These are phyloP conservation scores for Pteropus rufus DNA, from an alignment of 2,797 vertebrate species.

Conservation along the genomic window DNA sequence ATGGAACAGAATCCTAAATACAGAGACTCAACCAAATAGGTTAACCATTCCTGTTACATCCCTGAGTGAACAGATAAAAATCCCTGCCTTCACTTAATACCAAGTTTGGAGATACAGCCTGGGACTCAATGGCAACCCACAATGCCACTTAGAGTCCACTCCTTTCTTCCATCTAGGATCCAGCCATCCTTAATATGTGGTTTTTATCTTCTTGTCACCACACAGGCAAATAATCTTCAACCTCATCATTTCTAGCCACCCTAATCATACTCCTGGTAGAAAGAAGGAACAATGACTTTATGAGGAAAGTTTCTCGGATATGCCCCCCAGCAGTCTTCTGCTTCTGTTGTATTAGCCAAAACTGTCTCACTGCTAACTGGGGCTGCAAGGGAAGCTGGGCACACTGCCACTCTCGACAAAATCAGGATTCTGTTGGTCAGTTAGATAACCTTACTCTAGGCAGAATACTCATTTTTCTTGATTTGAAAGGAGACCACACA, in stretches of 20 bases:
- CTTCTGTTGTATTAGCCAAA: background rate
- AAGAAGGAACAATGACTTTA: background rate
- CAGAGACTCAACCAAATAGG: background rate
- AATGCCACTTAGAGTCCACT: background rate
- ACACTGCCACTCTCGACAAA: background rate
- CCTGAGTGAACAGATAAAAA: background rate
- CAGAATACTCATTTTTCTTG: background rate
- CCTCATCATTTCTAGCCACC: background rate
- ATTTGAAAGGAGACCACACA: background rate
- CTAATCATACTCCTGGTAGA: background rate
- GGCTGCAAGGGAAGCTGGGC: background rate
- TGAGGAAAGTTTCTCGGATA: background rate
- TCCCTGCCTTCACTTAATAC: background rate
- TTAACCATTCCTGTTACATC: background rate
- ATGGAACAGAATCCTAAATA: background rate
- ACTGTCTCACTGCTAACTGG: background rate
- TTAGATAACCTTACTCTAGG: background rate
- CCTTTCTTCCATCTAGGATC: background rate
- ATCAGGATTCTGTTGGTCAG: background rate
- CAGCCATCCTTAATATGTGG: background rate
- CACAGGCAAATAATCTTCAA: background rate
- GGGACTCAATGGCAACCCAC: background rate
- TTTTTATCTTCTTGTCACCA: background rate
- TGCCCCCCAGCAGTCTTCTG: background rate
- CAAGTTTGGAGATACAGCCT: background rate